These are phyloP conservation scores for Morpho achilles DNA, from an alignment of 2,888 invertebrate genomes.

Conservation along the genomic window DNA sequence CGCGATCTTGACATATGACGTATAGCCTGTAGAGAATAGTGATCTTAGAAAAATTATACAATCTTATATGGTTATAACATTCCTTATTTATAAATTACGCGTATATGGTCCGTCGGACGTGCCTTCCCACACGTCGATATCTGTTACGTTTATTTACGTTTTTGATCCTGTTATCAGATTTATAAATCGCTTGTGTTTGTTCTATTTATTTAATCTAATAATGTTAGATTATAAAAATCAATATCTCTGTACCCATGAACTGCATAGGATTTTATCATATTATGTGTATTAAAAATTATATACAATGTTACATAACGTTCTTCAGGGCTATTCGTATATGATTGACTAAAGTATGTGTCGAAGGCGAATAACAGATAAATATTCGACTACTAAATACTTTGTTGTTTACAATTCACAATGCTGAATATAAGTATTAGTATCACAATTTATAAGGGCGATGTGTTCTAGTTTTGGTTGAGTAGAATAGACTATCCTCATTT, in stretches of 20 bases:
- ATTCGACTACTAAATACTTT: too few relatives aligned
- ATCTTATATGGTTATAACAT: slow-evolving; percentile 3
- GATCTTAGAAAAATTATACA: slow-evolving; percentile 17
- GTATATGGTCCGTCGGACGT: slow-evolving; percentile 15
- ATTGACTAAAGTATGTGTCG: too few relatives aligned
- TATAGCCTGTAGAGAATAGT: slow-evolving; percentile 2
- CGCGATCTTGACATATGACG: slow-evolving; percentile 15
- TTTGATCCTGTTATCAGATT: slow-evolving; percentile 18
- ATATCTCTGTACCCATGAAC: background rate
- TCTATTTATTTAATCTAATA: slow-evolving; percentile 1
- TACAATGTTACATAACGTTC: too few relatives aligned
- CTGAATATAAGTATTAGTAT: too few relatives aligned
- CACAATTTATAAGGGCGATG: too few relatives aligned
- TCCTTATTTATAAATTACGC: slow-evolving; percentile 9
- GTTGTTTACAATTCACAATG: too few relatives aligned
- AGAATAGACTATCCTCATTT: too few relatives aligned
- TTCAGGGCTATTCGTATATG: too few relatives aligned
- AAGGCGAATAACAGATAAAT: too few relatives aligned
- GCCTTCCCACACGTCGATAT: slow-evolving; percentile 17
- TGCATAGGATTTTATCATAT: background rate
- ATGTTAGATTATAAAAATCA: slow-evolving; percentile 6
- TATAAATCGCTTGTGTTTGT: slow-evolving; percentile 1
- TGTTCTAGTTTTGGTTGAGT: too few relatives aligned
- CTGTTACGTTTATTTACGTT: slow-evolving; percentile 17
- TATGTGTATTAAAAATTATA: background rate